These are phyloP conservation scores for Chlamydotis undulata DNA, from an alignment of 2,113 vertebrate genomes.

Conservation along the genomic window DNA sequence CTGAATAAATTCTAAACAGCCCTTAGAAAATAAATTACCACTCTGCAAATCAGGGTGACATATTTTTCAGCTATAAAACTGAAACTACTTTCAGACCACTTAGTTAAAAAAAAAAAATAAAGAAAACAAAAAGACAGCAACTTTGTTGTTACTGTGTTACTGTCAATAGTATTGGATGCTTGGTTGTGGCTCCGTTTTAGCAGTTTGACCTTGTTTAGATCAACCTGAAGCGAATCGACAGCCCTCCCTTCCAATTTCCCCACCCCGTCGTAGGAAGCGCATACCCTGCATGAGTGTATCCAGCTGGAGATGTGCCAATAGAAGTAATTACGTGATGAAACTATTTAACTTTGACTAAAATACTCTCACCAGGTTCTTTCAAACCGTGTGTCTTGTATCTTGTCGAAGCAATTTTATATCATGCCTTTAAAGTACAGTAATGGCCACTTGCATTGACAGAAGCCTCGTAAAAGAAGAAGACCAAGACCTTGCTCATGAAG, in stretches of 20 bases:
- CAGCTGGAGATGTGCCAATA: constrained; percentile 82
- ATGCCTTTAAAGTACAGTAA: constrained; percentile 86
- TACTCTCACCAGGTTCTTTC: constrained; percentile 85
- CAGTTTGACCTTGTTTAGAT: constrained; percentile 75
- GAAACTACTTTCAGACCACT: constrained; percentile 70
- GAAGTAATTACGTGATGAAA: constrained; percentile 84
- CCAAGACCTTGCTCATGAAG: constrained; percentile 82
- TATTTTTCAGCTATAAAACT: constrained; percentile 73
- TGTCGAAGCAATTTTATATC: constrained; percentile 85
- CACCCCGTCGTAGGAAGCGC: constrained; percentile 55
- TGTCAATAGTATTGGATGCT: constrained; percentile 53
- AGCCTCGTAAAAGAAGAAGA: constrained; percentile 83
- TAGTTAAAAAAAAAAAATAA: neutral
- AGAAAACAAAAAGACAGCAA: constrained; percentile 13
- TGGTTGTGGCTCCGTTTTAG: constrained; percentile 64
- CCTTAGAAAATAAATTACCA: constrained; percentile 76
- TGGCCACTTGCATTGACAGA: constrained; percentile 86
- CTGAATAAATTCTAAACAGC: constrained; percentile 79
- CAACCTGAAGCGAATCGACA: constrained; percentile 56
- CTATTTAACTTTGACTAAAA: constrained; percentile 86
- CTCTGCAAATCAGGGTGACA: constrained; percentile 72
- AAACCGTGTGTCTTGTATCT: constrained; percentile 84
- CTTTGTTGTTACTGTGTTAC: constrained; percentile 37
- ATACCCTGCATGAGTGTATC: constrained; percentile 59
- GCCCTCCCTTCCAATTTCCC: constrained; percentile 46